Conservation (phyloP, 53 echinoderm and acorn worm genomes). For the Echinarachnius parma region DNA sequence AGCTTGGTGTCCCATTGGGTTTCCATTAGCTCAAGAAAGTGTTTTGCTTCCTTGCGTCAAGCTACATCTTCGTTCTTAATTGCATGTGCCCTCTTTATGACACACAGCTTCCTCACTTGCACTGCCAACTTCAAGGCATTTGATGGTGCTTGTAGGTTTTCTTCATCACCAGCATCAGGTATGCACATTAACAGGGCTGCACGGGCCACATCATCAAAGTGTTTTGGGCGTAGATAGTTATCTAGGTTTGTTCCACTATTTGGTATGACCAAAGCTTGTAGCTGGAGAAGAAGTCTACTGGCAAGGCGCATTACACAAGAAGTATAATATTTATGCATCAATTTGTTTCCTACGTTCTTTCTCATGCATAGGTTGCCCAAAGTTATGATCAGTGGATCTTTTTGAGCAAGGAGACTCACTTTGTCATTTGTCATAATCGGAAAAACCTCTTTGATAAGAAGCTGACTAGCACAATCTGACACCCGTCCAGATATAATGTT, state of each 20-base stretch:
- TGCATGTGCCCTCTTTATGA: background rate
- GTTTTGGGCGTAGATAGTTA: background rate
- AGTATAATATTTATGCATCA: too few species aligned
- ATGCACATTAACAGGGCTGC: background rate
- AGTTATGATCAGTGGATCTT: too few species aligned
- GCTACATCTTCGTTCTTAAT: background rate
- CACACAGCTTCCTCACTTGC: background rate
- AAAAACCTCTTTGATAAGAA: too few species aligned
- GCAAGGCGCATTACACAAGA: too few species aligned
- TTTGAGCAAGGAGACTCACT: too few species aligned
- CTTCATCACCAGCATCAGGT: constrained; percentile 3
- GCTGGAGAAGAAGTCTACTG: background rate
- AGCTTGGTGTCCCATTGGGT: background rate
- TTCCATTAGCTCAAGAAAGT: constrained; percentile 16
- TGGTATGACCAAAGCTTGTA: background rate
- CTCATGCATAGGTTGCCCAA: too few species aligned
- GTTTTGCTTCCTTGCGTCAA: constrained; percentile 3
- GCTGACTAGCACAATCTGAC: too few species aligned
- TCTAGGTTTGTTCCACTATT: background rate
- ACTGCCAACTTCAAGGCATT: constrained; percentile 11
- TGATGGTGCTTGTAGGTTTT: constrained; percentile 6
- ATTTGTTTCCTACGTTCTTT: background rate
- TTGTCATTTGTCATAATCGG: too few species aligned
- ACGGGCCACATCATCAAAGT: background rate
- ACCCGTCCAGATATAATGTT: too few species aligned